A percentile compares a stretch with the other conserved stretches of the same genome.
Conservation (phyloP, 2,797 vertebrate genomes). For the Buceros bicornis region DNA sequence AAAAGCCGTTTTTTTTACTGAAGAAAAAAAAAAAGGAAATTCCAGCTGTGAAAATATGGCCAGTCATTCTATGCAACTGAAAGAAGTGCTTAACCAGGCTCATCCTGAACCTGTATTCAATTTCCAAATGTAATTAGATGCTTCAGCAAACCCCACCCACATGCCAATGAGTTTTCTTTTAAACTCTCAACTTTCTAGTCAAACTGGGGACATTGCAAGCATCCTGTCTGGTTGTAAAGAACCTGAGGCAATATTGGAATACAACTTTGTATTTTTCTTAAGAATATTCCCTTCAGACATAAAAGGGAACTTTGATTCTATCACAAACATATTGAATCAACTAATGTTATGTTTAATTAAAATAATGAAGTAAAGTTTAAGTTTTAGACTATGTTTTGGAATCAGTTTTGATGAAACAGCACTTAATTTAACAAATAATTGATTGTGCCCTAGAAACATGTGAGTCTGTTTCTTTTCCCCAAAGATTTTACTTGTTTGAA, state of each 20-base stretch:
- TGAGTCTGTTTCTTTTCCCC: conserved; percentile 55
- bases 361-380: conserved; percentile 42
- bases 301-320: conserved; percentile 29
- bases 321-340: conserved; percentile 59
- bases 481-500: conserved; percentile 68
- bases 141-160: conserved; percentile 82
- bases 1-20: conserved; percentile 52
- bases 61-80: conserved; percentile 76
- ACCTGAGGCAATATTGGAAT: conserved; percentile 70
- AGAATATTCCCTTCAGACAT: conserved; percentile 43
- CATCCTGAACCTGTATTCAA: conserved; percentile 76
- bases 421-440: conserved; percentile 3
- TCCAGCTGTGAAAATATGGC: conserved; percentile 76
- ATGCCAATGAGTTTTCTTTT: conserved; percentile 68
- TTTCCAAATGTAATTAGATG: conserved; percentile 81
- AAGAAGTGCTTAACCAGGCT: conserved; percentile 76
- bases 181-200: conserved; percentile 76
- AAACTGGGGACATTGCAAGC: conserved; percentile 65
- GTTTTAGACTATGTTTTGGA: conserved; percentile 38
- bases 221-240: conserved; percentile 74
- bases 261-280: conserved; percentile 75
- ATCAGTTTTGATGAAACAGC: conserved; percentile 27
- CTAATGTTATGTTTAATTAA: conserved; percentile 69
- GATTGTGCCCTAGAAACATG: conserved; percentile 39
- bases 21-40: conserved; percentile 49